Conservation (phyloP, 1,140 invertebrate genomes). For the Onthophagus taurus region DNA sequence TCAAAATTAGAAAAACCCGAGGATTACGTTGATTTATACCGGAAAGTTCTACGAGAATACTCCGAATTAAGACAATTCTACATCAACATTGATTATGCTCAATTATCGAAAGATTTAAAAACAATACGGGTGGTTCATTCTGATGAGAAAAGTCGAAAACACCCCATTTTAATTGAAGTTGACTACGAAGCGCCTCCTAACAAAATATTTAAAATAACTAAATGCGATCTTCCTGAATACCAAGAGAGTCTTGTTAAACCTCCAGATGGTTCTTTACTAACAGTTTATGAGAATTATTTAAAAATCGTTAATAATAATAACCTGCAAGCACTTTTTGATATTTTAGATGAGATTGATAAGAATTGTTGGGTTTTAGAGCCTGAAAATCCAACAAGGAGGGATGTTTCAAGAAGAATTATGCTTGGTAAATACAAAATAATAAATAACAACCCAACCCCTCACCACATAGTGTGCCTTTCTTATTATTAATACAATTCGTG, state of each 20-base stretch:
- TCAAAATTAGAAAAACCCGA: constrained; percentile 6
- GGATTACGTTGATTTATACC: constrained; percentile 18
- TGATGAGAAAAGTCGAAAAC: constrained; percentile 24
- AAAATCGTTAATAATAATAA: constrained; percentile 16
- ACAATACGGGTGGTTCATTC: constrained; percentile 15
- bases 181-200: constrained; percentile 16
- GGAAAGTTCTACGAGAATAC: constrained; percentile 26
- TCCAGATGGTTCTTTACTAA: constrained; percentile 18
- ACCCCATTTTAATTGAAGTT: constrained; percentile 19
- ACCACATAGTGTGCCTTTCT: no score
- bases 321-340: constrained; percentile 39
- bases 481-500: no score
- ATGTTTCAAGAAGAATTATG: constrained; percentile 37
- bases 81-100: constrained; percentile 23
- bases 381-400: constrained; percentile 32
- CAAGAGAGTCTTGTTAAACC: constrained; percentile 11
- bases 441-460: no score
- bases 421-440: no score
- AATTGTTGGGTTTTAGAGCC: constrained; percentile 41
- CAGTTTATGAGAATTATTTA: constrained; percentile 23
- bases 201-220: constrained; percentile 20
- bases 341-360: constrained; percentile 38
- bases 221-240: constrained; percentile 22
- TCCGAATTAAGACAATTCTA: constrained; percentile 27
- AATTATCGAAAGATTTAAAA: constrained; percentile 23